Base-by-base conservation (phyloP, 2,113 vertebrate species). In the Rhodinocichla rosea region DNA sequence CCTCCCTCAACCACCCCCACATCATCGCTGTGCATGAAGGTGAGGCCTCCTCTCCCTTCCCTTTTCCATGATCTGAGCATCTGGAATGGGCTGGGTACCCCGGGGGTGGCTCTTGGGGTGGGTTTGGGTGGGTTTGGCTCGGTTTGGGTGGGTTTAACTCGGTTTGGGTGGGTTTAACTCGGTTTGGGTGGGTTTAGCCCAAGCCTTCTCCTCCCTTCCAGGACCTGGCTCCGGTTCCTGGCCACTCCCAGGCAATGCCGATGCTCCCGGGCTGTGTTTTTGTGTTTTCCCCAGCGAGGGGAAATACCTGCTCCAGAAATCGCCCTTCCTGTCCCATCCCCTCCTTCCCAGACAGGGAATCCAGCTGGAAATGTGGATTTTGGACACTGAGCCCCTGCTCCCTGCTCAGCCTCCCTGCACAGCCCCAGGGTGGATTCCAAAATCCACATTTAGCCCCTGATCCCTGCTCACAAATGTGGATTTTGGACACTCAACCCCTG, bases 11-110 rank as follows among this genome's bases (percentile, higher is more conserved):
- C 92, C 99, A 99, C 90, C 99, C 99, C 3, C 98, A 99, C 97
- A 99, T 99, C 98, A 99, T 99, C 53, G 98, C 98, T 65, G 99
- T 99, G 91, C 99, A 99, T 3, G 99, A 99, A 99, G 99, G 99
- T 99, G 97, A 84, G 78, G 33, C 60, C 14, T 55, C 69, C 7
- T 8, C 16, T 13, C 19, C 40, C 10, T 7, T 45, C 39, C n/a
- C 21, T 37, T 12, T 12, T 2, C 81, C 69, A 1, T 0, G 5
- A 12, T 6, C 5, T 0, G 16, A 65, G 28, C 33, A 8, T 17
- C 18, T 3, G 7, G 10, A 23, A 2, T 0, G 15, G 33, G 28
- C 57, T 42, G 78, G 50, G n/a, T 4, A 4, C 28, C 1, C 0
- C 17, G 37, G 7, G 7, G 14, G 11, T n/a, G 6, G 26, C 3